These are phyloP conservation scores for Itoplectis maculator DNA, from an alignment of 2,888 invertebrate species.

Conservation along the genomic window DNA sequence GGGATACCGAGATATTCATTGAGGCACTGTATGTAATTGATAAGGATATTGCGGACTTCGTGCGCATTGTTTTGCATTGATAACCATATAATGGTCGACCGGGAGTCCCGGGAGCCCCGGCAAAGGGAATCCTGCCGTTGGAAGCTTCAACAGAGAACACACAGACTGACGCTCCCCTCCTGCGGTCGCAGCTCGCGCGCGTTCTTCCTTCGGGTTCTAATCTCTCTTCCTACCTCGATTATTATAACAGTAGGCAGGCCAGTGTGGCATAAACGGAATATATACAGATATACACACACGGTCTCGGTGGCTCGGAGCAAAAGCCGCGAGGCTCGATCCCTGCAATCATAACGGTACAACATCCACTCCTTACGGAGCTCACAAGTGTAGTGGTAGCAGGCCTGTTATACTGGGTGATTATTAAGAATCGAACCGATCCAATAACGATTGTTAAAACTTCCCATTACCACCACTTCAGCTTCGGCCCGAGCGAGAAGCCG, in stretches of 20 bases:
- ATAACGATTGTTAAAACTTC: constrained; percentile 58
- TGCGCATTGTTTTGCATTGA: constrained; percentile 61
- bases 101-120: constrained; percentile 6
- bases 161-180: constrained; percentile 23
- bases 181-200: constrained; percentile 19
- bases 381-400: constrained; percentile 59
- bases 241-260: constrained; percentile 80
- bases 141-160: constrained; percentile 65
- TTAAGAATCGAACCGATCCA: constrained; percentile 70
- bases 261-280: constrained; percentile 69
- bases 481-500: constrained; percentile 26
- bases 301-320: constrained; percentile 32
- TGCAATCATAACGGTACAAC: constrained; percentile 82
- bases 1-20: constrained; percentile 31
- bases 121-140: constrained; percentile 53
- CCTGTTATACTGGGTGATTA: constrained; percentile 72
- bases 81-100: constrained; percentile 59
- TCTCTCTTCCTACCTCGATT: constrained; percentile 78
- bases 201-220: constrained; percentile 61
- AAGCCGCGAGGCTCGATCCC: constrained; percentile 69
- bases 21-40: constrained; percentile 44
- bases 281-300: constrained; percentile 27
- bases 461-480: constrained; percentile 40
- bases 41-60: constrained; percentile 50
- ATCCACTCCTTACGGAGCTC: constrained; percentile 78